Base-by-base conservation (phyloP, 2,113 vertebrate genomes). In the Carassius gibelio region DNA sequence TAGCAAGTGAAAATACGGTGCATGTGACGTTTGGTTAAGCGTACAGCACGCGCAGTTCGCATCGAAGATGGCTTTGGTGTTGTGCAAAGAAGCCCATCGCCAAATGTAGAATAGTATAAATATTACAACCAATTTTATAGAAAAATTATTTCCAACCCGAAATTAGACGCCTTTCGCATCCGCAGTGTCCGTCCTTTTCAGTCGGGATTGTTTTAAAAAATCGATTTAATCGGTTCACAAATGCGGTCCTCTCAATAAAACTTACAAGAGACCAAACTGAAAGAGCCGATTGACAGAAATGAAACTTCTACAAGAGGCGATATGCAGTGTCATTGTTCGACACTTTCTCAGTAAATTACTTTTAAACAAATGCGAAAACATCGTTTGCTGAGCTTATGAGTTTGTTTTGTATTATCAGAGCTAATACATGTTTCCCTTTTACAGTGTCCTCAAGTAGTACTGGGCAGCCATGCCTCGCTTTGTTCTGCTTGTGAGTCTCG, bases 391-490 rank as follows among this genome's bases (percentile, higher is more conserved):
- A 45, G 36, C 7, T n/a, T 11, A 81, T 59, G 2, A 1, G 21
- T 21, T 66, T 48, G 14, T 42, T 26, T 74, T 71, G 21, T 74
- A 59, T 30, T 55, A 19, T 71, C 5, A 15, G n/a, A 50, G 5
- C 38, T 62, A 15, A 14, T 36, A 23, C 23, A 1, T 52, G 17
- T 14, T 55, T 55, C 3, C 3, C 10, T 52, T 81, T 55, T 50
- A 75, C 64, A 75, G 64, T 74, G 57, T 68, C 14, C 50, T 13
- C 50, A 52, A 52, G 50, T 19, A 68, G 62, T 69, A 59, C n/a
- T 45, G 61, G 15, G 23, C 81, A 21, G 64, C 42, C 76, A 88
- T 88, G 87, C 8, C 26, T 30, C 45, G 52, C 30, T 81, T 68
- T 45, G 64, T 50, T 50, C 64, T 85, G n/a, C 36, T 87, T 6